A percentile compares a stretch with the other conserved stretches of the same genome.
phyloP scores from a whole-genome alignment of 1,140 invertebrate species.

The Lucilia cuprina region DNA sequence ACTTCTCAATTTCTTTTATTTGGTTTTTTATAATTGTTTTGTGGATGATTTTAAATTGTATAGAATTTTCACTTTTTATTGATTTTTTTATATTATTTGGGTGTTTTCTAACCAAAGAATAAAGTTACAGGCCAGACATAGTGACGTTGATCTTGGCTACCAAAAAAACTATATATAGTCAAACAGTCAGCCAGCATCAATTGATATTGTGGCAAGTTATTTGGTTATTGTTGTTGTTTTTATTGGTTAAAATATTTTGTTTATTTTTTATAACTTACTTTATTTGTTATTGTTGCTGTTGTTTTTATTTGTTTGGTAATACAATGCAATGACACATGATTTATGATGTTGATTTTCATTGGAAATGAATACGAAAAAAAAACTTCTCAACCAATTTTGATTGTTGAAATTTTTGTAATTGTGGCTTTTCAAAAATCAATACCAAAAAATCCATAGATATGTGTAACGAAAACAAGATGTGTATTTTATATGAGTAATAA shows the following conservation, averaged over 20 bases:
- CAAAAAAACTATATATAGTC: not conserved
- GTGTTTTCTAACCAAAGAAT: not conserved
- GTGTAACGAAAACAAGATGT: too few species aligned
- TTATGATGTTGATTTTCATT: constrained; percentile 26
- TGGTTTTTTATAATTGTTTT: not conserved
- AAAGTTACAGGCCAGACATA: not conserved
- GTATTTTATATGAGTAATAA: too few species aligned
- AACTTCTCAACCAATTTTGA: not conserved
- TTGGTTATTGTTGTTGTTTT: not conserved
- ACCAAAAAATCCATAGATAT: not conserved
- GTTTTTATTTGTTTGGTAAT: not conserved
- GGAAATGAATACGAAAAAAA: not conserved
- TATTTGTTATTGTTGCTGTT: not conserved
- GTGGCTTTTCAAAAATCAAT: constrained; percentile 19
- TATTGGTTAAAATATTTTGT: not conserved
- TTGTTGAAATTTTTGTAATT: constrained; percentile 36
- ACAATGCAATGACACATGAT: constrained; percentile 23
- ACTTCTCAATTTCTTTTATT: not conserved
- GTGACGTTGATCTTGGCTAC: constrained; percentile 29
- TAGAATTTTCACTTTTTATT: constrained; percentile 3
- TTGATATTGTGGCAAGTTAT: constrained; percentile 18
- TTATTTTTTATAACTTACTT: not conserved
- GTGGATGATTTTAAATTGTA: not conserved
- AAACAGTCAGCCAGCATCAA: not conserved
- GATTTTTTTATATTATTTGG: not conserved